Conservation (phyloP, 1,140 invertebrate species). For the Formica selysi region DNA sequence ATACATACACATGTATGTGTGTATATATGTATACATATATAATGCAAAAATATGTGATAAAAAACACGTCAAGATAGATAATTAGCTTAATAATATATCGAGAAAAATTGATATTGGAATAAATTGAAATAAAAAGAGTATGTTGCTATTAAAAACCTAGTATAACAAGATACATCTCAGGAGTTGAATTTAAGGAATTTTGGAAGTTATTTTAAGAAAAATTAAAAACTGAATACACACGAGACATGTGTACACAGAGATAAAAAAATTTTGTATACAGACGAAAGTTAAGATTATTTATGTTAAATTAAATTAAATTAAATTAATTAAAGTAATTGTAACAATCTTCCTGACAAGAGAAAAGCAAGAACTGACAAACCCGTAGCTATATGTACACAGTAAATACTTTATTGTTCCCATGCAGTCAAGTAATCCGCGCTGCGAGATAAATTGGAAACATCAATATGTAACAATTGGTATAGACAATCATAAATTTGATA, state of each 20-base stretch:
- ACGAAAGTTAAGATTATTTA: background rate
- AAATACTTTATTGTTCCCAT: background rate
- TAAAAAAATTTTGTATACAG: background rate
- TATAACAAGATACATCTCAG: slow-evolving; percentile 1
- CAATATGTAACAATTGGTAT: slow-evolving; percentile 15
- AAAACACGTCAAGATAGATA: background rate
- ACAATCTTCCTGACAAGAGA: background rate
- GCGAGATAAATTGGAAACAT: slow-evolving; percentile 1
- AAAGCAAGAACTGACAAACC: background rate
- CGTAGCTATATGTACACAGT: no score
- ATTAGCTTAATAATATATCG: slow-evolving; percentile 21
- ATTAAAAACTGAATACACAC: background rate
- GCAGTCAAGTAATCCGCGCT: background rate
- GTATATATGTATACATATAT: no score
- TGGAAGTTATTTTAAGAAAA: background rate
- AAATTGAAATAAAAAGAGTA: background rate
- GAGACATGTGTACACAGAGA: background rate
- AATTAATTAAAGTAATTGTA: background rate
- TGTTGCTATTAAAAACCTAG: background rate
- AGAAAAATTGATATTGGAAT: background rate
- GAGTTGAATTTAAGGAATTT: no score
- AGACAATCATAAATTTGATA: slow-evolving; percentile 23
- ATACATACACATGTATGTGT: background rate
- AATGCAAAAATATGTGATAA: background rate
- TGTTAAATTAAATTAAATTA: background rate